Conservation (phyloP, 1,140 invertebrate genomes). For the Aphaenogaster rudis region DNA sequence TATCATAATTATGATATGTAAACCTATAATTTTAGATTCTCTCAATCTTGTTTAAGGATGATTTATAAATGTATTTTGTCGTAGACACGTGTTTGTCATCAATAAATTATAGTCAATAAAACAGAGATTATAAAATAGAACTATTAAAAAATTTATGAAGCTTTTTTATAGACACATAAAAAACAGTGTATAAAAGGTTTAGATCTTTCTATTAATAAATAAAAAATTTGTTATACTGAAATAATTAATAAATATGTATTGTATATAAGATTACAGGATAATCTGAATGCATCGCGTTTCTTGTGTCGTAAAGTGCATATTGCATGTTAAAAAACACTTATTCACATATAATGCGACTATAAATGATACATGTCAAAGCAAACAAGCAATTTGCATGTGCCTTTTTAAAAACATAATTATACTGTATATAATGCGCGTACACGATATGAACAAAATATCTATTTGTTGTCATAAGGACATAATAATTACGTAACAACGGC, state of each 20-base stretch:
- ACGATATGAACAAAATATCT: not conserved
- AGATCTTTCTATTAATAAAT: not conserved
- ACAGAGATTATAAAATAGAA: not conserved
- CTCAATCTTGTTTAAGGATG: constrained; percentile 6
- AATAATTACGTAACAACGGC: constrained; percentile 41
- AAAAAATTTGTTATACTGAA: not conserved
- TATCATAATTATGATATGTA: not conserved
- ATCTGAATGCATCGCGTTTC: not conserved
- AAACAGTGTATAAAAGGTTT: not conserved
- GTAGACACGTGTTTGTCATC: not conserved
- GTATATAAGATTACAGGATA: not conserved
- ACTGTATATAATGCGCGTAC: not conserved
- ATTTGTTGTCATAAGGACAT: constrained; percentile 37
- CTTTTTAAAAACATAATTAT: not conserved
- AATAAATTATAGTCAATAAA: constrained; percentile 5
- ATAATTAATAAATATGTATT: constrained; percentile 11
- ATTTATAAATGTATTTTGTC: not conserved
- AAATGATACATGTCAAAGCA: constrained; percentile 4
- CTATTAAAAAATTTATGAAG: not conserved
- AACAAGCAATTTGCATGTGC: constrained; percentile 17
- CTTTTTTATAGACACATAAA: not conserved
- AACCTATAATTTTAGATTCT: constrained; percentile 5
- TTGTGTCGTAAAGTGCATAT: not conserved
- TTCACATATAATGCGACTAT: not conserved
- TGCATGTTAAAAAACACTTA: constrained; percentile 26